Evolutionary conservation across 2,797 vertebrate genomes (phyloP), one percentile per base, ranked within the genome.

Genomic region (Sebastes itinus): DNA sequence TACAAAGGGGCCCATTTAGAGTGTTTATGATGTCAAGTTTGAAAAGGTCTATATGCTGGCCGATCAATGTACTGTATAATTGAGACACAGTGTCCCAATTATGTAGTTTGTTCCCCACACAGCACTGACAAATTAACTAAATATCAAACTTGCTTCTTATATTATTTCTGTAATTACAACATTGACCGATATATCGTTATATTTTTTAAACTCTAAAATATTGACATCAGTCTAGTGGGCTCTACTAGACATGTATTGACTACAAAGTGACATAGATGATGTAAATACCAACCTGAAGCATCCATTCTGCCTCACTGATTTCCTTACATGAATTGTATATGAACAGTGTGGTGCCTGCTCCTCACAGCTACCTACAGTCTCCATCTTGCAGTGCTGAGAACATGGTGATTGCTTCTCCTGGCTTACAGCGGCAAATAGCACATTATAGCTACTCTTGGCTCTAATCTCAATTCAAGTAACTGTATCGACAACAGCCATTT

Each of bases 401-500:
- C 16, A 2, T 11, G 1, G 13, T 22, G 35, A 69, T 60, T 70
- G 20, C 60, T 77, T 63, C 42, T 66, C 54, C 55, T n/a, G 42
- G 22, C 32, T 68, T 33, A 32, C 3, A 56, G 69, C 62, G 28
- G 68, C 78, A 75, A 79, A 82, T 27, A 75, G 12, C 62, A 82
- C 72, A 73, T 81, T 81, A 73, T n/a, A 58, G 64, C 27, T 61
- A 63, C 49, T 66, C 75, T 64, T 46, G 55, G 35, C 62, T 79
- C 49, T 63, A 71, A 77, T 74, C 65, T 82, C 46, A 33, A 33
- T 63, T 80, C 55, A 77, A 81, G 58, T 56, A 78, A 82, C 55
- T 64, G 9, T 70, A 84, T 80, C 13, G 16, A 78, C 82, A 76
- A 75, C 84, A 72, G 72, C 13, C 32, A 62, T 81, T 88, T 56